These are phyloP conservation scores for Paralichthys olivaceus DNA, from an alignment of 2,113 vertebrate genomes.

Conservation along the genomic window DNA sequence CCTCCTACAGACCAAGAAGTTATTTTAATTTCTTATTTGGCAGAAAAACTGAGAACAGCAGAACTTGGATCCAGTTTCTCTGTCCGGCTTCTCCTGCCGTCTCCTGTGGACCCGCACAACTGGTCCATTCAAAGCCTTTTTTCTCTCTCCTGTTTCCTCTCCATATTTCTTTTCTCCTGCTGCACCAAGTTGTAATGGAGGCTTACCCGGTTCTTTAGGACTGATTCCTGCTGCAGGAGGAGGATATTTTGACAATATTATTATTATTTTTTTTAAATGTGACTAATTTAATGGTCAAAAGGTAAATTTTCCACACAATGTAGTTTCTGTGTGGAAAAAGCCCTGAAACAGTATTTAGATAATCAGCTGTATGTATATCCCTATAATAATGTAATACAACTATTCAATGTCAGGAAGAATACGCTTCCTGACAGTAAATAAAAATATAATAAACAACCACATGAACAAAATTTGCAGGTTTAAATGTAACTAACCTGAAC, in stretches of 20 bases:
- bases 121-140: conserved; percentile 42
- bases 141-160: background rate
- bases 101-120: conserved; percentile 35
- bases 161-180: conserved; percentile 17
- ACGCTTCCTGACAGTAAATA: background rate
- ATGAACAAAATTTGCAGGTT: background rate
- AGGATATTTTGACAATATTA: background rate
- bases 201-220: background rate
- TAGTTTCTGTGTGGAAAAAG: background rate
- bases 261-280: background rate
- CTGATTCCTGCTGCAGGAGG: background rate
- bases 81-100: conserved; percentile 47
- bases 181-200: conserved; percentile 16
- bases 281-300: background rate
- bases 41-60: conserved; percentile 42
- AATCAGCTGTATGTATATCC: background rate
- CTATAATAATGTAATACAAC: too few relatives aligned
- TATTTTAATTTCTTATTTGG: conserved; percentile 57
- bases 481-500: background rate
- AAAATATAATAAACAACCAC: background rate
- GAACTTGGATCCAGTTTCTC: conserved; percentile 56
- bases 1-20: background rate
- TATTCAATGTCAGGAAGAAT: background rate
- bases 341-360: background rate
- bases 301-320: background rate